Percentiles rank a stretch among this genome's conserved stretches.
Conservation (phyloP, 2,888 invertebrate genomes). For the Caenorhabditis uteleia region DNA sequence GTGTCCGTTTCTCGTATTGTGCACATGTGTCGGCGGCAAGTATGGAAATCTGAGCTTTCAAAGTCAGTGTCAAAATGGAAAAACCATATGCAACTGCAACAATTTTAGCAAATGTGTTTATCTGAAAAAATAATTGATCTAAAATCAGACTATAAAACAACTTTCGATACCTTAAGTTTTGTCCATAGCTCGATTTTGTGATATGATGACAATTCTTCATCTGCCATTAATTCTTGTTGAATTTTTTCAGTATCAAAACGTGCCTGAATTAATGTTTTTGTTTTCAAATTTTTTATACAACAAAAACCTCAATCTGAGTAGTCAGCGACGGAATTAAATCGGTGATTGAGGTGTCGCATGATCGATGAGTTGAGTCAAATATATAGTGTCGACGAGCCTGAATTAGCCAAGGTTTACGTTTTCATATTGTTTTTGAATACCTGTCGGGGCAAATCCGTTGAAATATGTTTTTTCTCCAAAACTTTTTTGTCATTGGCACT, state of each 20-base stretch:
- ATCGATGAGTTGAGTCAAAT: constrained; percentile 58
- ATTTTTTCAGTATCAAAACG: constrained; percentile 48
- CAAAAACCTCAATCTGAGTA: constrained; percentile 41
- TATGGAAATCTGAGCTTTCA: constrained; percentile 60
- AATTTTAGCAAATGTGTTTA: constrained; percentile 39
- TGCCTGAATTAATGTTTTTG: constrained; percentile 16
- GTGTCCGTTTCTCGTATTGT: constrained; percentile 36
- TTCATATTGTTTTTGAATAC: constrained; percentile 1
- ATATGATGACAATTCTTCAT: constrained; percentile 25
- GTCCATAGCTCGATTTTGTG: constrained; percentile 51
- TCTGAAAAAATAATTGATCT: constrained; percentile 15
- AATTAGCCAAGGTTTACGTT: constrained; percentile 12
- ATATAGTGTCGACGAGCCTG: constrained; percentile 57
- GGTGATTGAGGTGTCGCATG: constrained; percentile 55
- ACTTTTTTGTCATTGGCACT: not conserved
- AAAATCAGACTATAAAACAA: not conserved
- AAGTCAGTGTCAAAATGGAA: constrained; percentile 50
- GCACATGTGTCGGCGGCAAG: constrained; percentile 54
- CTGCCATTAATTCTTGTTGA: constrained; percentile 30
- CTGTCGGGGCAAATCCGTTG: constrained; percentile 22
- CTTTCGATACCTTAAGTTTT: constrained; percentile 39
- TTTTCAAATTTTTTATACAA: not conserved
- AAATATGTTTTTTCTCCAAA: constrained; percentile 4
- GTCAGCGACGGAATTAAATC: constrained; percentile 47
- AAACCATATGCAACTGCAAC: constrained; percentile 48